Percentiles rank a stretch among this genome's conserved stretches.
phyloP scores from a whole-genome alignment of 2,888 invertebrate genomes.

The Gibbula magus region DNA sequence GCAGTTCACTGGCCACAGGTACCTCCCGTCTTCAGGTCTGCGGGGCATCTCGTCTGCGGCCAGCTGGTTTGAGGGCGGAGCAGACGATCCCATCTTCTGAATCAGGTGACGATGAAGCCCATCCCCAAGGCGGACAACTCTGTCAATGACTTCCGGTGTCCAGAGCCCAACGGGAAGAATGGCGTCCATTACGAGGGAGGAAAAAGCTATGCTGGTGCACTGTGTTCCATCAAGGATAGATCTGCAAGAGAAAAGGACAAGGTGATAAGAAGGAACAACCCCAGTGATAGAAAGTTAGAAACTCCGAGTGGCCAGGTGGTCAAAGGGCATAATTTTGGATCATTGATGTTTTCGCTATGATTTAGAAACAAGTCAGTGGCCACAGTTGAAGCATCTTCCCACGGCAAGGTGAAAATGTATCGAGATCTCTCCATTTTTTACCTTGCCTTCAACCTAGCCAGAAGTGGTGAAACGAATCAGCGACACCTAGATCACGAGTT shows the following conservation, averaged over 20 bases:
- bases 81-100: background rate
- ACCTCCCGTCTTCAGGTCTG: background rate
- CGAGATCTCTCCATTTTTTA: no score
- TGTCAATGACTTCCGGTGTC: background rate
- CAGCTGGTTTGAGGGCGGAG: background rate
- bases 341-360: no score
- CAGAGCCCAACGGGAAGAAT: background rate
- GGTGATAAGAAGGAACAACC: background rate
- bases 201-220: background rate
- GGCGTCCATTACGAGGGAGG: background rate
- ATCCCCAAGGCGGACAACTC: background rate
- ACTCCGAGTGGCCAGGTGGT: no score
- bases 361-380: no score
- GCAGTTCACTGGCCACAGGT: background rate
- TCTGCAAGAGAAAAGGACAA: background rate
- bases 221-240: background rate
- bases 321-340: no score
- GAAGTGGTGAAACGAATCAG: no score
- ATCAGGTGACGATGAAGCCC: background rate
- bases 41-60: background rate
- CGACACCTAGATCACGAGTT: no score
- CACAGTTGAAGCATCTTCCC: no score
- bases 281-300: background rate
- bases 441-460: no score
- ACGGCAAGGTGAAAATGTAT: no score